These are phyloP conservation scores for Plebejus argus DNA, from an alignment of 2,888 invertebrate species.

Conservation along the genomic window DNA sequence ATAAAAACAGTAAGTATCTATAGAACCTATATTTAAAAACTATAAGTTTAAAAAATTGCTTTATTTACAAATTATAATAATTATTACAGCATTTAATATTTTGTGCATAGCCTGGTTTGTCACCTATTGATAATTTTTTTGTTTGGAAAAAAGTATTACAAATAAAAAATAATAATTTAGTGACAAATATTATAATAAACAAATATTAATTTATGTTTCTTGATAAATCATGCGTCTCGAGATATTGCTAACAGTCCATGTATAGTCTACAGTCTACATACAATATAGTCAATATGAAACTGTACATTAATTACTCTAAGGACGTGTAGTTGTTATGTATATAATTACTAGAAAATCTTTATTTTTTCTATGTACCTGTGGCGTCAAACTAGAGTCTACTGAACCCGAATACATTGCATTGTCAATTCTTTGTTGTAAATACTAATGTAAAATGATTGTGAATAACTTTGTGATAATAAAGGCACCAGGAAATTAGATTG, in stretches of 20 bases:
- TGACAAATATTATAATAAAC: neutral
- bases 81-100: conserved; percentile 1
- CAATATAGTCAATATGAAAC: conserved; percentile 46
- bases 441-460: conserved; percentile 47
- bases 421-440: conserved; percentile 65
- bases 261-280: conserved; percentile 24
- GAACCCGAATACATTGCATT: conserved; percentile 72
- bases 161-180: neutral
- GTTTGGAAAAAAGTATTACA: neutral
- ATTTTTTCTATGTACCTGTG: conserved; percentile 73
- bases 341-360: conserved; percentile 59
- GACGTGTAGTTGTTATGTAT: conserved; percentile 66
- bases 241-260: conserved; percentile 30
- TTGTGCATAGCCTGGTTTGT: neutral
- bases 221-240: conserved; percentile 11
- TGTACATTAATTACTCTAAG: conserved; percentile 56
- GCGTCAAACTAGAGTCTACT: conserved; percentile 52
- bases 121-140: neutral
- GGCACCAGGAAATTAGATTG: conserved; percentile 9
- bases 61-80: neutral
- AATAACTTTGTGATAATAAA: conserved; percentile 27
- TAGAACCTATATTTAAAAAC: neutral
- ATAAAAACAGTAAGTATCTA: conserved; percentile 2
- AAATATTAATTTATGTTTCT: neutral
- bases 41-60: neutral